phyloP scores from a whole-genome alignment of 53 echinoderm and acorn worm genomes.

The Paracentrotus lividus region DNA sequence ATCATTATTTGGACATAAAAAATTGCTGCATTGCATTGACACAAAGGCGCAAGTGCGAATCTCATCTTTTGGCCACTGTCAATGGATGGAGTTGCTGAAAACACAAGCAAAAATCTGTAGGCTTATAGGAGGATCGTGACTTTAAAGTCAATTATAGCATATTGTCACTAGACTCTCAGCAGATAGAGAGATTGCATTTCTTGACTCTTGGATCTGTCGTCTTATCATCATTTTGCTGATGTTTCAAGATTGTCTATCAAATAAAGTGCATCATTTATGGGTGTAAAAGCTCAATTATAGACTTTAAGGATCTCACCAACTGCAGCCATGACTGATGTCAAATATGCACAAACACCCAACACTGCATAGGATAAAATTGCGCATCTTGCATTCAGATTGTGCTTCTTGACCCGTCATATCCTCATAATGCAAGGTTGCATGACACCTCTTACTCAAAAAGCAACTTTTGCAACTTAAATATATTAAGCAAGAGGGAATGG shows the following conservation, averaged over 20 bases:
- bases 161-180: too few species aligned
- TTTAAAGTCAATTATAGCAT: too few species aligned
- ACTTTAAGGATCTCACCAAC: too few species aligned
- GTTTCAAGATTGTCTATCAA: neutral
- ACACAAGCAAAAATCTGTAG: too few species aligned
- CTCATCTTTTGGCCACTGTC: neutral
- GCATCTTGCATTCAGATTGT: constrained; percentile 6
- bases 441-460: neutral
- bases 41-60: neutral
- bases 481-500: neutral
- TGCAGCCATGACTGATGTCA: neutral
- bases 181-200: neutral
- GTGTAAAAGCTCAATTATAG: neutral
- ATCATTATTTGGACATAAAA: neutral
- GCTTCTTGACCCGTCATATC: neutral
- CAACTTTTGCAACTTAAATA: neutral
- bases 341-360: neutral
- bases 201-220: neutral
- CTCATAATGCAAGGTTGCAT: neutral
- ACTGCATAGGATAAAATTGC: neutral
- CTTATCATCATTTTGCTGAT: neutral
- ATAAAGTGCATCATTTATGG: neutral
- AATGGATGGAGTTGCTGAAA: neutral
- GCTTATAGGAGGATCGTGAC: too few species aligned
- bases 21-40: neutral